A percentile compares a stretch with the other conserved stretches of the same genome.
phyloP scores from a whole-genome alignment of 2,888 invertebrate species.

The Pandemis heparana region DNA sequence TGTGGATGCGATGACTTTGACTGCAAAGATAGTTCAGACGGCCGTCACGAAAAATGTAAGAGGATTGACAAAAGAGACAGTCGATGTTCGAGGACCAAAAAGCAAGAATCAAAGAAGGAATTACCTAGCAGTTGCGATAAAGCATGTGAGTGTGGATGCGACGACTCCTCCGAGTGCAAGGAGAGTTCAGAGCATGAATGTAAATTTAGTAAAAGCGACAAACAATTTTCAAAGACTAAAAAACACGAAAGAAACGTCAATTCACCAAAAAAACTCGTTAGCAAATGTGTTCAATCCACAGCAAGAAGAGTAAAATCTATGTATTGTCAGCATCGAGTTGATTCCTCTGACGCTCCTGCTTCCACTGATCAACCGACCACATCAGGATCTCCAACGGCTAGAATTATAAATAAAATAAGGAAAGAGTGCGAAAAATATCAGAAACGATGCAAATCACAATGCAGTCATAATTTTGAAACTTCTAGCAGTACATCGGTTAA shows the following conservation, averaged over 20 bases:
- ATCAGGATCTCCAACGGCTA: constrained; percentile 73
- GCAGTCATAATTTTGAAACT: constrained; percentile 63
- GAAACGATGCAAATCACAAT: constrained; percentile 63
- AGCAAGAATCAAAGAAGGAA: background rate
- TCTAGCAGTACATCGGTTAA: constrained; percentile 72
- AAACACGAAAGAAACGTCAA: constrained; percentile 22
- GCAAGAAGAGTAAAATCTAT: constrained; percentile 54
- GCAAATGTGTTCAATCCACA: constrained; percentile 66
- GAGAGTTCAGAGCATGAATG: constrained; percentile 14
- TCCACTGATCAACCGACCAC: constrained; percentile 70
- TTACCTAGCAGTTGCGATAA: background rate
- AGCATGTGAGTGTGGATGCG: constrained; percentile 9
- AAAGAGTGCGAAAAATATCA: constrained; percentile 78
- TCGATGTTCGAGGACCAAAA: background rate
- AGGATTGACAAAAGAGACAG: background rate
- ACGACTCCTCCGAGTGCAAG: constrained; percentile 19
- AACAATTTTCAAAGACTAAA: constrained; percentile 6
- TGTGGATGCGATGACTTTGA: constrained; percentile 21
- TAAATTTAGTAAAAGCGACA: constrained; percentile 6
- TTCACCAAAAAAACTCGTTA: constrained; percentile 49
- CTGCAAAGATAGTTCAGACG: background rate
- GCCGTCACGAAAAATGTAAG: background rate
- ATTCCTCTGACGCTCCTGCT: constrained; percentile 64
- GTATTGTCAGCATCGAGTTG: constrained; percentile 51
- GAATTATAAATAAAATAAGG: constrained; percentile 73